Evolutionary conservation across 2,888 invertebrate genomes (phyloP).

Genomic region (Apantesis nais): DNA sequence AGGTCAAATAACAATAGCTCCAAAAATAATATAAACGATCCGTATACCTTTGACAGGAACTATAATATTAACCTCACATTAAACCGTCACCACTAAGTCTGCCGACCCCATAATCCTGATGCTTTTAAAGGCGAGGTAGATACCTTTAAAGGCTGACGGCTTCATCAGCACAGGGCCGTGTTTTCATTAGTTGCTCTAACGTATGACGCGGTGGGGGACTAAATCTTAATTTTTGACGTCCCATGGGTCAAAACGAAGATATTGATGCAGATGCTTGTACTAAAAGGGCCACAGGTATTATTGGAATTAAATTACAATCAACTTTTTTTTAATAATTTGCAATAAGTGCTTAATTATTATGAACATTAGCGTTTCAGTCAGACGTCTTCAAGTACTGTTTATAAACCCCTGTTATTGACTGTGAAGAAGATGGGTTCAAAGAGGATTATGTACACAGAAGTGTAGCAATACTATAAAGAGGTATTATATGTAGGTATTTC

Average conservation of each 20-base stretch:
- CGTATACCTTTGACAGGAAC: not conserved
- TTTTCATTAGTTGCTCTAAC: constrained; percentile 83
- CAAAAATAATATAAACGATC: not conserved
- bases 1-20: not conserved
- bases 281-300: constrained; percentile 51
- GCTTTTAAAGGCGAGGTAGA: constrained; percentile 16
- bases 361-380: too few relatives aligned
- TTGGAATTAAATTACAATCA: not conserved
- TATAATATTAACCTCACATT: constrained; percentile 3
- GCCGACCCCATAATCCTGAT: constrained; percentile 18
- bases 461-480: too few relatives aligned
- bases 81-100: constrained; percentile 10
- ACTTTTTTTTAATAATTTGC: too few relatives aligned
- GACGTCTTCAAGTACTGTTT: too few relatives aligned
- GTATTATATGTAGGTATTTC: too few relatives aligned
- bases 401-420: too few relatives aligned
- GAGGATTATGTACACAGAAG: too few relatives aligned
- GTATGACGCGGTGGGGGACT: constrained; percentile 84
- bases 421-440: too few relatives aligned
- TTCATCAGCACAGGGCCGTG: constrained; percentile 74
- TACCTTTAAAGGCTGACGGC: constrained; percentile 55
- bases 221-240: constrained; percentile 86
- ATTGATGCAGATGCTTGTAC: constrained; percentile 30
- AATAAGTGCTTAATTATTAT: too few relatives aligned
- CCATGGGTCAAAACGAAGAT: constrained; percentile 67